These are phyloP conservation scores for Vireo griseus DNA, from an alignment of 2,797 vertebrate genomes.

Conservation along the genomic window DNA sequence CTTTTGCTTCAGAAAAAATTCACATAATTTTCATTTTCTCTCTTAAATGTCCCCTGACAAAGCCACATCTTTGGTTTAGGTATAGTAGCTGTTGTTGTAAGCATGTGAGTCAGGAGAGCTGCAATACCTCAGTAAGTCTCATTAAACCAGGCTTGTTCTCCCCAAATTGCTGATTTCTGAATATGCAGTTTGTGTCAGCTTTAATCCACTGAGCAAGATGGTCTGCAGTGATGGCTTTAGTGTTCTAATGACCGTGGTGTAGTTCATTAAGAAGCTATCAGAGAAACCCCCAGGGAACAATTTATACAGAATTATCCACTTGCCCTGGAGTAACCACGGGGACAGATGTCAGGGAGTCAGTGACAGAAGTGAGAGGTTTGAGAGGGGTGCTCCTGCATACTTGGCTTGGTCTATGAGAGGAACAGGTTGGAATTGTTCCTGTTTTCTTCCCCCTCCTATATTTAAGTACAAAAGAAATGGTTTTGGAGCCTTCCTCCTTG, in stretches of 20 bases:
- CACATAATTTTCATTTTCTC: background rate
- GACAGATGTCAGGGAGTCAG: background rate
- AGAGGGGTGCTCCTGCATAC: background rate
- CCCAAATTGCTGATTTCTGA: background rate
- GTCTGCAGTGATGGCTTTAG: background rate
- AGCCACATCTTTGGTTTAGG: background rate
- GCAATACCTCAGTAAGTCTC: background rate
- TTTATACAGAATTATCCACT: background rate
- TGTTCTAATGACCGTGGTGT: background rate
- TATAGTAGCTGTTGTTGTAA: background rate
- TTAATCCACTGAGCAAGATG: background rate
- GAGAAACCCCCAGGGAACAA: background rate
- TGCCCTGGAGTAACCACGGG: background rate
- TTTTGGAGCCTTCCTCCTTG: constrained; percentile 1
- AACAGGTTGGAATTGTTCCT: background rate
- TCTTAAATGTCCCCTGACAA: background rate
- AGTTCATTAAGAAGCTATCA: background rate
- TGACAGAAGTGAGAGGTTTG: background rate
- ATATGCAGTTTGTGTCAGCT: background rate
- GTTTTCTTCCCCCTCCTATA: background rate
- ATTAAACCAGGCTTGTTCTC: background rate
- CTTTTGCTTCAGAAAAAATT: background rate
- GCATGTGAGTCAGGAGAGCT: background rate
- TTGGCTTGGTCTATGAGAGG: background rate
- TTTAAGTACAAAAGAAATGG: background rate